Percentiles rank a stretch among this genome's conserved stretches.
These are phyloP conservation scores for Ricordea florida DNA, from an alignment of 92 coral and sea anemone species.

Conservation along the genomic window DNA sequence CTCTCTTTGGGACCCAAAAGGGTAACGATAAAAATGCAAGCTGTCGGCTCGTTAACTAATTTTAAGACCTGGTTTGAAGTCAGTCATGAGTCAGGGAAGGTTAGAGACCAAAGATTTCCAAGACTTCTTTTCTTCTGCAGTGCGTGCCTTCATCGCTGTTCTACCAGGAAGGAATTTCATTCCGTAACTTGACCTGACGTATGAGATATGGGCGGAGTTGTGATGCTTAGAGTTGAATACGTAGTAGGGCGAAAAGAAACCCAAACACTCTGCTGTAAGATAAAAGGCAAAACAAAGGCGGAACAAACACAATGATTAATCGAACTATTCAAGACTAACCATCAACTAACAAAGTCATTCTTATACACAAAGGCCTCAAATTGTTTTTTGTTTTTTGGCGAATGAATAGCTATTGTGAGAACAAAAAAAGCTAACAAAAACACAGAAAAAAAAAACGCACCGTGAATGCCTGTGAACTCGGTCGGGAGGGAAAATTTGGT, in stretches of 20 bases:
- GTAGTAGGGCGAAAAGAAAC: conserved; percentile 29
- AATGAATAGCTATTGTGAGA: conserved; percentile 32
- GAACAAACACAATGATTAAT: conserved; percentile 74
- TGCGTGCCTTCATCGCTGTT: background rate
- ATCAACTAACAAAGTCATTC: conserved; percentile 57
- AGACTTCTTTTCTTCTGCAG: background rate
- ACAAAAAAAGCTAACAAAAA: conserved; percentile 9
- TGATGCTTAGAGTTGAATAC: background rate
- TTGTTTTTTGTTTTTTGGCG: conserved; percentile 27
- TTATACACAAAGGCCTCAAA: conserved; percentile 29
- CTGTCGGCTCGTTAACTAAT: no score
- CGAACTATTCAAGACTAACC: conserved; percentile 58
- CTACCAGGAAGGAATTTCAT: background rate
- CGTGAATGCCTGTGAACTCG: background rate
- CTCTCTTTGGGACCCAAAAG: no score
- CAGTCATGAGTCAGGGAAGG: no score
- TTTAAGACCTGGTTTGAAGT: no score
- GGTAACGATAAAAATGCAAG: no score
- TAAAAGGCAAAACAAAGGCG: conserved; percentile 32
- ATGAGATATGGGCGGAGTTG: conserved; percentile 8
- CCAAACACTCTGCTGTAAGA: conserved; percentile 45
- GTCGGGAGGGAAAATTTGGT: background rate
- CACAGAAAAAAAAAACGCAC: conserved; percentile 5
- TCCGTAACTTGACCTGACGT: background rate
- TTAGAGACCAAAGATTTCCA: no score